phyloP scores from a whole-genome alignment of 2,113 vertebrate species.

The Crotophaga sulcirostris region DNA sequence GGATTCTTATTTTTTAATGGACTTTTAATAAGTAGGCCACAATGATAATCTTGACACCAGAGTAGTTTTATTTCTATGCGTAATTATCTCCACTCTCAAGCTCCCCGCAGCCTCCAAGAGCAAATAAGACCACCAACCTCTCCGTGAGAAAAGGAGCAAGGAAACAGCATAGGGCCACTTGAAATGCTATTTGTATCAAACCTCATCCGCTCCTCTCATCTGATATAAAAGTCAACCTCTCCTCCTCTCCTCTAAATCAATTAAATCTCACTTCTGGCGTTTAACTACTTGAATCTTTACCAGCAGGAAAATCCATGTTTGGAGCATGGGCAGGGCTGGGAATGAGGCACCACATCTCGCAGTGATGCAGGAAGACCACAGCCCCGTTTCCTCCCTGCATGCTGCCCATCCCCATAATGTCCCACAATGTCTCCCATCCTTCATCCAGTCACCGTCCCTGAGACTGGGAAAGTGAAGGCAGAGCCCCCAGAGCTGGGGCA shows the following conservation, averaged over 20 bases:
- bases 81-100: constrained; percentile 42
- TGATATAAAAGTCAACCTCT: not conserved
- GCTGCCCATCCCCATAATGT: not conserved
- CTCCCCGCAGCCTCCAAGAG: constrained; percentile 14
- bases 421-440: not conserved
- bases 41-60: constrained; percentile 40
- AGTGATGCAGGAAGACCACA: too few species aligned
- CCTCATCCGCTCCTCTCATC: not conserved
- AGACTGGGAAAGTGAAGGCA: not conserved
- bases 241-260: not conserved
- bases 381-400: not conserved
- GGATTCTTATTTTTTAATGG: constrained; percentile 61
- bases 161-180: not conserved
- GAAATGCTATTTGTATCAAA: not conserved
- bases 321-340: rapidly evolving
- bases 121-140: constrained; percentile 50
- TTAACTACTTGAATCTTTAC: not conserved
- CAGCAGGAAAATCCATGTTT: not conserved
- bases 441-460: not conserved
- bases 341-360: rapidly evolving
- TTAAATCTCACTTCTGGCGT: not conserved
- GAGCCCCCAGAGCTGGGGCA: not conserved
- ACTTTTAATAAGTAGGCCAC: constrained; percentile 67
- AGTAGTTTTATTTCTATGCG: not conserved
- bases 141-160: not conserved